Evolutionary conservation across 1,140 invertebrate genomes (phyloP), one percentile per base, ranked within the genome.

Genomic region (Danaus melanippus): DNA sequence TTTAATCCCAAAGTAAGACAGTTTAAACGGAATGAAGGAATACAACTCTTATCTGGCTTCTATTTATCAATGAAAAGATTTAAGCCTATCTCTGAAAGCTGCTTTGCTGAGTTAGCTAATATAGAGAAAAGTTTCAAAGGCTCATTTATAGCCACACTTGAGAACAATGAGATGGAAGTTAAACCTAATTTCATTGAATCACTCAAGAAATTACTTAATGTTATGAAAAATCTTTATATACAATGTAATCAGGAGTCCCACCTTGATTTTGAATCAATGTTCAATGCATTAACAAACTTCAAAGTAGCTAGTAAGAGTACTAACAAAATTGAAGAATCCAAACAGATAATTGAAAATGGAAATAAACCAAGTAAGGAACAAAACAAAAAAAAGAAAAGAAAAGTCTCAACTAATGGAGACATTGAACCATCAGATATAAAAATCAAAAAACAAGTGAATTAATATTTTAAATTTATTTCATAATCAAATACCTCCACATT

Each of bases 1-100:
- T 93, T 93, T 61, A 88, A 90, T 50, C 67, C 74, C 5, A 86
- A 86, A 12, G 87, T 92, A 0, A 84, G 91, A 58, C 89, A 90
- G 15, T 93, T 90, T 65, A 79, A 91, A 44, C 88, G 90, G 58
- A 88, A 87, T 61, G 91, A 92, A 75, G 92, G 91, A 1, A 53
- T 92, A 0, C 90, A 92, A 65, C 79, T 93, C 51, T 64, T 93
- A 46, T 77, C 83, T 43, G 79, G 88, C 42, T 92, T 92, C 65
- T 93, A 91, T 69, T 82, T 81, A 17, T 89, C 91, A 48, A 60
- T 88, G 12, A 87, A 84, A 68, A 76, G 87, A 54, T 64, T 62
- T 46, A 85, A 84, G 60, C 75, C 77, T 6, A 56, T 47, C 15
- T 42, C 66, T 12, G 61, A 74, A 9, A 51, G 55, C 49, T 42